Conservation (phyloP, 2,797 vertebrate species). For the Amazona finschi region DNA sequence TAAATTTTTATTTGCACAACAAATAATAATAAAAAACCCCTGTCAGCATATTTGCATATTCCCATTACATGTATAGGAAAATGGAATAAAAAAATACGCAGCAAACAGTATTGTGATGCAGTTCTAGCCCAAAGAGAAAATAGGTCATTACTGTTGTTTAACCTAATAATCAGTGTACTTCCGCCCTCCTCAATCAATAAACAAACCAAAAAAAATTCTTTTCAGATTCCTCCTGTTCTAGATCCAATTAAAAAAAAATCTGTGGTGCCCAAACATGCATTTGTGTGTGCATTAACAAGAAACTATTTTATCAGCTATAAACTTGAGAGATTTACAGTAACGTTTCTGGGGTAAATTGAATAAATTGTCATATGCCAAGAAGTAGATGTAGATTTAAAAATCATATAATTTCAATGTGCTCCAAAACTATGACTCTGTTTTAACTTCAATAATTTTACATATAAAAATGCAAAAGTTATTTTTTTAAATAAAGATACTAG, state of each 20-base stretch:
- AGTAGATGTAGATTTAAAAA: not conserved
- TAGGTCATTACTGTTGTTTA: not conserved
- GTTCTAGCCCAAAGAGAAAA: slow-evolving; percentile 8
- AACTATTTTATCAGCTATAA: not conserved
- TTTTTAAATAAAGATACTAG: not conserved
- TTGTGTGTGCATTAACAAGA: not conserved
- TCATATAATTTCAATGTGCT: not conserved
- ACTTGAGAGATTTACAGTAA: not conserved
- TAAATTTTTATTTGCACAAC: not conserved
- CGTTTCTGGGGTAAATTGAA: not conserved
- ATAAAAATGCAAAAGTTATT: not conserved
- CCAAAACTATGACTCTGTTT: not conserved
- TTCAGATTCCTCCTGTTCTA: not conserved
- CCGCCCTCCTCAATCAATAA: not conserved
- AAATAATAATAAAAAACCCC: not conserved
- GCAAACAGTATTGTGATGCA: not conserved
- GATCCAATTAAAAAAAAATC: not conserved
- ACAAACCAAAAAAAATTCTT: not conserved
- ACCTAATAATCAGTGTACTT: not conserved
- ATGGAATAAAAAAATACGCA: not conserved
- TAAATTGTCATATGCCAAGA: not conserved
- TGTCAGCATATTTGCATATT: not conserved
- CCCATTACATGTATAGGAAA: not conserved
- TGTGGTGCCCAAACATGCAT: not conserved
- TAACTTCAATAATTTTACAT: not conserved